Evolutionary conservation across 2,113 vertebrate genomes (phyloP), one percentile per base, ranked within the genome.

Genomic region (Malurus elegans): DNA sequence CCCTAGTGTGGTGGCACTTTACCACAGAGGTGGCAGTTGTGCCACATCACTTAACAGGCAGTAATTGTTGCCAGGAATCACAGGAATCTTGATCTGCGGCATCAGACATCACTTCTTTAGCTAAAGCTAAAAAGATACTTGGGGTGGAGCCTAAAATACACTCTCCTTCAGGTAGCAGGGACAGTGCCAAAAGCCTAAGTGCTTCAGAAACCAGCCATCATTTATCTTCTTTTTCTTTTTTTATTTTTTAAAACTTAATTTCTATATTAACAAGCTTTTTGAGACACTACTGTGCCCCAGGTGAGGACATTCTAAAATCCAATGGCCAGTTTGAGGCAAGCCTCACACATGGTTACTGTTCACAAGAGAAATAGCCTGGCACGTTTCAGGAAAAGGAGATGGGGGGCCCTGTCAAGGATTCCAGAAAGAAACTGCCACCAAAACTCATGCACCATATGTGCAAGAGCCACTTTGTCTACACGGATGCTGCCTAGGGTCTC

Each of bases 41-140:
- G 69, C n/a, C 65, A 48, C 18, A 12, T 54, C 79, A 76, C 57
- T 92, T 51, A 79, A 75, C 47, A 86, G 67, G 45, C 74, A 93
- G 54, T 84, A 80, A 73, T 90, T 93, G 61, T 67, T 48, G 74
- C 88, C 72, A 93, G 82, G 65, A 95, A 94, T 79, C 79, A 64
- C 34, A 94, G 94, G 79, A 90, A 94, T 96, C 92, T 94, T 66
- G 54, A 65, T 62, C 67, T 92, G 56, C 85, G 88, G 67, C 90
- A 90, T 93, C 66, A 79, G 78, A 71, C 38, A 15, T 73, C 45
- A 36, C 19, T 89, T 88, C 71, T 93, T 67, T 93, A 81, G 81
- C 61, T 76, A 74, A 72, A 66, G 44, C 61, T 82, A 54, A 73
- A 64, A 92, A 79, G 23, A 65, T 48, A 17, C 34, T 67, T 54